phyloP scores from a whole-genome alignment of 1,140 invertebrate species.

The Pachyrhynchus sulphureomaculatus region DNA sequence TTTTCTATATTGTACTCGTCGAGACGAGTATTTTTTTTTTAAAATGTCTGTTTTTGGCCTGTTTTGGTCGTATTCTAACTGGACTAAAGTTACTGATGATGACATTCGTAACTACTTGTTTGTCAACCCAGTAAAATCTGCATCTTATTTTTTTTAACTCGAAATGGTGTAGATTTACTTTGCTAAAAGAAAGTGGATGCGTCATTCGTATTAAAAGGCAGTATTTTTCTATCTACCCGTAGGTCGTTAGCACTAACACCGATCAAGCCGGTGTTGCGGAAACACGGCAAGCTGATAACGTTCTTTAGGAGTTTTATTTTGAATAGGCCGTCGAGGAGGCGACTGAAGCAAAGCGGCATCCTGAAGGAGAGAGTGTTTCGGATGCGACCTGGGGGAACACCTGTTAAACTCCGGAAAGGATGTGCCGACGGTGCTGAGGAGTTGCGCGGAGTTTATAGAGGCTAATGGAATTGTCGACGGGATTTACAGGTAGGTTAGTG shows the following conservation, averaged over 20 bases:
- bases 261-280: constrained; percentile 84
- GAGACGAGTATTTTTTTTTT: too few relatives aligned
- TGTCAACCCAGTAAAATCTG: too few relatives aligned
- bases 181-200: too few relatives aligned
- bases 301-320: constrained; percentile 90
- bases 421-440: constrained; percentile 87
- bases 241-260: constrained; percentile 57
- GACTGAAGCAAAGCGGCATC: constrained; percentile 92
- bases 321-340: constrained; percentile 83
- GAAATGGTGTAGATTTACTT: too few relatives aligned
- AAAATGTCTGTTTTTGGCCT: too few relatives aligned
- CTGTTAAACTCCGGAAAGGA: constrained; percentile 90
- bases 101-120: too few relatives aligned
- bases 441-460: constrained; percentile 93
- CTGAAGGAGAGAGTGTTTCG: constrained; percentile 89
- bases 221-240: not conserved
- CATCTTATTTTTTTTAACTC: too few relatives aligned
- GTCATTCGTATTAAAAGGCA: not conserved
- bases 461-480: constrained; percentile 93
- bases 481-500: constrained; percentile 69
- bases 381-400: constrained; percentile 94
- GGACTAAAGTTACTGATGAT: too few relatives aligned
- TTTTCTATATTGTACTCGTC: too few relatives aligned
- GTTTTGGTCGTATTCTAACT: too few relatives aligned
- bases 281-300: constrained; percentile 92